Evolutionary conservation across 2,888 invertebrate species (phyloP), one percentile per base, ranked within the genome.

Genomic region (Drosophila neotestacea): DNA sequence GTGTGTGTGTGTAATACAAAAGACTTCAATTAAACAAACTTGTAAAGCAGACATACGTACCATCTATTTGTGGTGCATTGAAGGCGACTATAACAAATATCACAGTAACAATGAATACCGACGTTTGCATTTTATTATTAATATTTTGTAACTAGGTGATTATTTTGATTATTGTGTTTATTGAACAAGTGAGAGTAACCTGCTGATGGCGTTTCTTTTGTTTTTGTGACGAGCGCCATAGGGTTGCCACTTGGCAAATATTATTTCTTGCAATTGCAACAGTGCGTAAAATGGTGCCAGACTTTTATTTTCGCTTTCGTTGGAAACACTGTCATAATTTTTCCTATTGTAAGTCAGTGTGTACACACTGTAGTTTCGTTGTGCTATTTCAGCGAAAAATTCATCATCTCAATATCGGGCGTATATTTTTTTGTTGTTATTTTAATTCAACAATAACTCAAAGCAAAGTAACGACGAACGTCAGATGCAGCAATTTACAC

Each of bases 321-420:
- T 73, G 59, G 22, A 64, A 73, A 9, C 76, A 77, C 77, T 70
- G 3, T 0, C 5, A 27, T 1, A 27, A 16, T 56, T 70, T 73
- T 70, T n/a, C 7, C 44, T 4, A 66, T 73, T 64, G n/a, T 54
- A n/a, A 11, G 36, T 1, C 44, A 48, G 60, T 75, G 65, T 79
- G 77, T 69, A 75, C 79, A 75, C 77, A 78, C 66, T 78, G 68
- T 56, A 66, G 74, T 73, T 74, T 77, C 78, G 74, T 74, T 73
- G 70, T 67, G 67, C 67, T 70, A 66, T 77, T 74, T 74, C 64
- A 73, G 78, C 76, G 76, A 79, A 78, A 77, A 77, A 78, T 77
- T 78, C 72, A 78, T 77, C 77, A 77, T 77, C 77, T 64, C 7
- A 47, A 36, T 63, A 58, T 77, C 70, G 77, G 76, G 73, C 70